Evolutionary conservation across 2,113 vertebrate species (phyloP).

Genomic region (Hemibagrus wyckioides): DNA sequence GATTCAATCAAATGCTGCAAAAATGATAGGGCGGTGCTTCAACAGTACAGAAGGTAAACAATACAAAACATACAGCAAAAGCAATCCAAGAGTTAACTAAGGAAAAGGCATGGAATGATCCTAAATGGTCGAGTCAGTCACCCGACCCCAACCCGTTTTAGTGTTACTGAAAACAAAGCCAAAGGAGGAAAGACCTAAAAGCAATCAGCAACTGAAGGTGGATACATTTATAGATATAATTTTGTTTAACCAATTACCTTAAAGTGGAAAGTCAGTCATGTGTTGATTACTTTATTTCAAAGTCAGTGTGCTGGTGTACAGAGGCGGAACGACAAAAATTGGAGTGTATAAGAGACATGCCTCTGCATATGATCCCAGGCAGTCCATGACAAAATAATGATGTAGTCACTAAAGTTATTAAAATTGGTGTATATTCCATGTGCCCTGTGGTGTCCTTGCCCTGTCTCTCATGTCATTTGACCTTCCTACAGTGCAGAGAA

Average conservation of each 20-base stretch:
- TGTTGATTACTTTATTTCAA: background rate
- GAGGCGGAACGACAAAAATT: background rate
- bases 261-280: background rate
- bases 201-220: too few relatives aligned
- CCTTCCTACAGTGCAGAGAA: conserved; percentile 40
- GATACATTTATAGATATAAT: too few relatives aligned
- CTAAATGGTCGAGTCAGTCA: background rate
- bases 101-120: background rate
- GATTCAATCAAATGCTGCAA: background rate
- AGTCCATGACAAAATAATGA: conserved; percentile 22
- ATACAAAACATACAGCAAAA: background rate
- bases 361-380: background rate
- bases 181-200: too few relatives aligned
- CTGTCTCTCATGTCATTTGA: conserved; percentile 33
- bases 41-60: background rate
- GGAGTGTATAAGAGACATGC: background rate
- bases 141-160: background rate
- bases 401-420: conserved; percentile 35
- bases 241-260: background rate
- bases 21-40: background rate
- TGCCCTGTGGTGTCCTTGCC: conserved; percentile 43
- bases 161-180: background rate
- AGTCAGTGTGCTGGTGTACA: too few relatives aligned
- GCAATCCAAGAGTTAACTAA: background rate
- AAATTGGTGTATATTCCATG: conserved; percentile 34